Conservation (phyloP, 2,113 vertebrate genomes). For the Caloenas nicobarica region DNA sequence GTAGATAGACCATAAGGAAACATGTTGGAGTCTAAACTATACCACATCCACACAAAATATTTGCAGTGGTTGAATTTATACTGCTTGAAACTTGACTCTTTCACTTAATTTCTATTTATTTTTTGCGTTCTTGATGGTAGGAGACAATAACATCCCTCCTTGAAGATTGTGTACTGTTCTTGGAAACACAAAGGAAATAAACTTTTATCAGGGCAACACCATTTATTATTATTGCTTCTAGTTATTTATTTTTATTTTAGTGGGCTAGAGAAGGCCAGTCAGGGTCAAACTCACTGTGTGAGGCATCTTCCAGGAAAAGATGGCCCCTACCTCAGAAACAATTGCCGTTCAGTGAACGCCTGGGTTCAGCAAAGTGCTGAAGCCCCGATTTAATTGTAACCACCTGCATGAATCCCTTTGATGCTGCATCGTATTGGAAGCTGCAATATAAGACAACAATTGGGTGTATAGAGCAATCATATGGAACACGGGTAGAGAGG, state of each 20-base stretch:
- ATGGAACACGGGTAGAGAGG: neutral
- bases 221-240: conserved; percentile 21
- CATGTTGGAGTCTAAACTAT: conserved; percentile 5
- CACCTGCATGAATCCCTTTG: conserved; percentile 17
- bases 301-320: neutral
- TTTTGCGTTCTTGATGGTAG: conserved; percentile 9
- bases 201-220: neutral
- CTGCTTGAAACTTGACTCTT: neutral
- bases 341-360: neutral
- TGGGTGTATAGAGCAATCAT: neutral
- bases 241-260: conserved; percentile 48
- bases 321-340: neutral
- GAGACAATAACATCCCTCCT: neutral
- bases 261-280: neutral
- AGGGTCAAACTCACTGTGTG: conserved; percentile 8
- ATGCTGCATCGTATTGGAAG: neutral
- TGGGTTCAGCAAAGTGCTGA: neutral
- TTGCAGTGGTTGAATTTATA: conserved; percentile 27
- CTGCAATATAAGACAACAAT: neutral
- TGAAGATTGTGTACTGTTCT: neutral
- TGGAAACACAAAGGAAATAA: neutral
- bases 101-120: conserved; percentile 22
- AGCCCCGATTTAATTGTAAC: conserved; percentile 37
- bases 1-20: conserved; percentile 24
- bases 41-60: neutral